Percentiles rank a stretch among this genome's conserved stretches.
These are phyloP conservation scores for Salarias fasciatus DNA, from an alignment of 2,797 vertebrate genomes.

Conservation along the genomic window DNA sequence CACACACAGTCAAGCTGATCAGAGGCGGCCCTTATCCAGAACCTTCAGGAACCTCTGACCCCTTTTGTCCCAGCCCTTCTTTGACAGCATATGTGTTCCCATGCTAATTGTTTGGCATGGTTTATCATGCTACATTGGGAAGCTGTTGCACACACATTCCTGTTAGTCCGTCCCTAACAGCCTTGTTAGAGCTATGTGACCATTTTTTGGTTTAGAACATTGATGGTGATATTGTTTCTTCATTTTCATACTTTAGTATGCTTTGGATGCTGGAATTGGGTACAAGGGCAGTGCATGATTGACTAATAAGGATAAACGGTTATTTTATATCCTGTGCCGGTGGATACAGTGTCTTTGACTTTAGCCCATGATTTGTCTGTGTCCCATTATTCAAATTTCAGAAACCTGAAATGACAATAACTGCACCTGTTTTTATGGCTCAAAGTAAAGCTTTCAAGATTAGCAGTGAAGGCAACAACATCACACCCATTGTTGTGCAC, in stretches of 20 bases:
- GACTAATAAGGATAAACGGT: conserved; percentile 16
- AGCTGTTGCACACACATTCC: conserved; percentile 76
- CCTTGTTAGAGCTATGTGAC: conserved; percentile 51
- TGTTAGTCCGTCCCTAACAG: conserved; percentile 62
- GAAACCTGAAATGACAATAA: conserved; percentile 31
- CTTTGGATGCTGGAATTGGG: conserved; percentile 4
- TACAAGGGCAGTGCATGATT: conserved; percentile 8
- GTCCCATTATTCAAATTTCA: conserved; percentile 17
- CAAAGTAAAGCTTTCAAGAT: conserved; percentile 31
- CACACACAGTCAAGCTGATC: conserved; percentile 79
- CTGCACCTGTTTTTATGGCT: conserved; percentile 35
- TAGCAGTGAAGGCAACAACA: conserved; percentile 41
- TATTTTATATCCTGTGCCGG: conserved; percentile 2
- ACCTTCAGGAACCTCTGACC: conserved; percentile 80
- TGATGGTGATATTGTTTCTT: conserved; percentile 47
- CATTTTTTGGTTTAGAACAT: conserved; percentile 54
- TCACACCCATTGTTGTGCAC: conserved; percentile 29
- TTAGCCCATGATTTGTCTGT: conserved; percentile 5
- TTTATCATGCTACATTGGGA: conserved; percentile 77
- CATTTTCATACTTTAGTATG: conserved; percentile 21
- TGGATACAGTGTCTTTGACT: conserved; percentile 25
- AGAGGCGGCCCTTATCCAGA: conserved; percentile 74
- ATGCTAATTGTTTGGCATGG: conserved; percentile 80
- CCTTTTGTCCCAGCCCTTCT: conserved; percentile 69
- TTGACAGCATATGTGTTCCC: conserved; percentile 81